Evolutionary conservation across 2,888 invertebrate genomes (phyloP).

Genomic region (Drosophila borealis): DNA sequence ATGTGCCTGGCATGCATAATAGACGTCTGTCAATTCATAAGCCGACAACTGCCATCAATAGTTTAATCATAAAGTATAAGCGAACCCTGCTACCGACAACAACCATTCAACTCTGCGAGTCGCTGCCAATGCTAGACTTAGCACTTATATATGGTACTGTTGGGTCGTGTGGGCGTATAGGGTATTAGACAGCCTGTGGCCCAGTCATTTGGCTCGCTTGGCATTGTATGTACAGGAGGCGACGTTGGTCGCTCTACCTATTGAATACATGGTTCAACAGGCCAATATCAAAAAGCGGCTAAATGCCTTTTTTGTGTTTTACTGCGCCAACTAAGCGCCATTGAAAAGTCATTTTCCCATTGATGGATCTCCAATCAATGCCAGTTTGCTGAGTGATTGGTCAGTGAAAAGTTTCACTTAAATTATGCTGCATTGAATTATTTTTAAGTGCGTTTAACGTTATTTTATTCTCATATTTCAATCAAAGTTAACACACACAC

Average conservation of each 20-base stretch:
- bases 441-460: constrained; percentile 26
- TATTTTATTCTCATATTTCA: constrained; percentile 9
- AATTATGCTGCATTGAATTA: constrained; percentile 37
- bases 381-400: constrained; percentile 39
- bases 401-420: constrained; percentile 49
- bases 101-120: constrained; percentile 51
- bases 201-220: constrained; percentile 51
- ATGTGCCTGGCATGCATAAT: constrained; percentile 58
- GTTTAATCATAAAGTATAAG: constrained; percentile 75
- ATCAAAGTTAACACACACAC: background rate
- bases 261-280: constrained; percentile 66
- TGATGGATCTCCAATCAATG: constrained; percentile 42
- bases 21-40: constrained; percentile 61
- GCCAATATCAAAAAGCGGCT: constrained; percentile 70
- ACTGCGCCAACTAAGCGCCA: constrained; percentile 28
- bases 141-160: constrained; percentile 3
- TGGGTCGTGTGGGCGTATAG: background rate
- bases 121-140: constrained; percentile 9
- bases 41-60: constrained; percentile 60
- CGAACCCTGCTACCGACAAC: constrained; percentile 61
- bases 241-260: constrained; percentile 47
- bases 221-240: constrained; percentile 29
- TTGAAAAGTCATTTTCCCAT: constrained; percentile 66
- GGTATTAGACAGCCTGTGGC: constrained; percentile 33
- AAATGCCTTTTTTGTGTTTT: constrained; percentile 69